phyloP scores from a whole-genome alignment of 2,888 invertebrate genomes.

The Drosophila testacea region DNA sequence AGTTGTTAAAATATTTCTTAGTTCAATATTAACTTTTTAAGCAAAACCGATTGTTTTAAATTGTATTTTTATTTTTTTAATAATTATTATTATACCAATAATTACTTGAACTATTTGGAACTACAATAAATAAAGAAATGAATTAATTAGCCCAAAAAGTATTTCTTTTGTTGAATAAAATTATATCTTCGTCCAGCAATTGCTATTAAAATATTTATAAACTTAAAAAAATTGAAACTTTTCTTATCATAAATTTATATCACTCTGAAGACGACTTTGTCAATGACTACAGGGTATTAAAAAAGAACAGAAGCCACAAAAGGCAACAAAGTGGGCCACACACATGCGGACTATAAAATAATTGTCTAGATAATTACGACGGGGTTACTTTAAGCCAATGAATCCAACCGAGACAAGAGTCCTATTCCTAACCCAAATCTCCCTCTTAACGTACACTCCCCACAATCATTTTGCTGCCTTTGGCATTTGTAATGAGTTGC shows the following conservation, averaged over 20 bases:
- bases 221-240: neutral
- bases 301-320: conserved; percentile 31
- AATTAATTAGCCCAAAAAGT: too few relatives aligned
- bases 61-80: too few relatives aligned
- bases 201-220: too few relatives aligned
- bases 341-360: conserved; percentile 18
- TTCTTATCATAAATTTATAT: neutral
- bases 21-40: too few relatives aligned
- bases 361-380: conserved; percentile 56
- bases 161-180: too few relatives aligned
- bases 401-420: neutral
- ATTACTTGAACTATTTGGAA: too few relatives aligned
- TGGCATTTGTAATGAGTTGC: conserved; percentile 19
- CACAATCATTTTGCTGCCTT: neutral
- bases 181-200: too few relatives aligned
- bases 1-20: too few relatives aligned
- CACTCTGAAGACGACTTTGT: neutral
- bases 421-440: neutral
- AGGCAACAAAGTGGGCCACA: conserved; percentile 49
- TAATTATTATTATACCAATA: too few relatives aligned
- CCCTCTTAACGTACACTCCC: neutral
- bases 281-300: neutral
- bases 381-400: conserved; percentile 18
- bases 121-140: too few relatives aligned
- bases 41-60: too few relatives aligned